phyloP scores from a whole-genome alignment of 2,797 vertebrate genomes.

The Cirrhinus mrigala region DNA sequence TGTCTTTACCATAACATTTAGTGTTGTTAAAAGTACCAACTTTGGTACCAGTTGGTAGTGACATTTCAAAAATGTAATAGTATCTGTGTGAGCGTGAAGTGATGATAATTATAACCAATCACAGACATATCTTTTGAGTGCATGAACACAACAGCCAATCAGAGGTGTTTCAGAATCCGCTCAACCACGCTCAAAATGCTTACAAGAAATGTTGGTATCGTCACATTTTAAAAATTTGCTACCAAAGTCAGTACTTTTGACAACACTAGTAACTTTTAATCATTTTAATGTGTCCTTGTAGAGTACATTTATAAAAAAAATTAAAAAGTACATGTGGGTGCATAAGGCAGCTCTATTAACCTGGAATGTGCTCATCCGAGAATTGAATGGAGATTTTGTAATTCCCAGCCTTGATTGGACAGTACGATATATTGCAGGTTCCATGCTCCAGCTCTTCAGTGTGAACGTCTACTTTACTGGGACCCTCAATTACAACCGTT shows the following conservation, averaged over 20 bases:
- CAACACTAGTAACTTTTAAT: neutral
- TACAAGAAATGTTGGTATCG: too few relatives aligned
- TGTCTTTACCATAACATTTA: neutral
- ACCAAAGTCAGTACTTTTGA: too few relatives aligned
- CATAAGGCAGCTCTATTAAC: conserved; percentile 45
- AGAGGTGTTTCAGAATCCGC: too few relatives aligned
- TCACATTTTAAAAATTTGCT: too few relatives aligned
- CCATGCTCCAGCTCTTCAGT: conserved; percentile 82
- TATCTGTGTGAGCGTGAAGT: too few relatives aligned
- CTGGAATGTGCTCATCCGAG: conserved; percentile 81
- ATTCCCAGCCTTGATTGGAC: conserved; percentile 80
- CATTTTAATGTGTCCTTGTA: neutral
- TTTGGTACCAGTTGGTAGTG: too few relatives aligned
- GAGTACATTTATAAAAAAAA: neutral
- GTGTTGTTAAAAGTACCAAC: too few relatives aligned
- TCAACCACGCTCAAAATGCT: too few relatives aligned
- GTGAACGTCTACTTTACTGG: conserved; percentile 75
- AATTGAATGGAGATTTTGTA: conserved; percentile 83
- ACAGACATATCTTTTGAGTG: too few relatives aligned
- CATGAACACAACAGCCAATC: too few relatives aligned
- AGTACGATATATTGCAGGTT: conserved; percentile 80
- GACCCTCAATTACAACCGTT: conserved; percentile 82
- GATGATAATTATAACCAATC: too few relatives aligned
- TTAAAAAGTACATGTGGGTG: neutral
- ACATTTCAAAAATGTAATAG: too few relatives aligned